These are phyloP conservation scores for Platycheirus albimanus DNA, from an alignment of 2,888 invertebrate species.

Conservation along the genomic window DNA sequence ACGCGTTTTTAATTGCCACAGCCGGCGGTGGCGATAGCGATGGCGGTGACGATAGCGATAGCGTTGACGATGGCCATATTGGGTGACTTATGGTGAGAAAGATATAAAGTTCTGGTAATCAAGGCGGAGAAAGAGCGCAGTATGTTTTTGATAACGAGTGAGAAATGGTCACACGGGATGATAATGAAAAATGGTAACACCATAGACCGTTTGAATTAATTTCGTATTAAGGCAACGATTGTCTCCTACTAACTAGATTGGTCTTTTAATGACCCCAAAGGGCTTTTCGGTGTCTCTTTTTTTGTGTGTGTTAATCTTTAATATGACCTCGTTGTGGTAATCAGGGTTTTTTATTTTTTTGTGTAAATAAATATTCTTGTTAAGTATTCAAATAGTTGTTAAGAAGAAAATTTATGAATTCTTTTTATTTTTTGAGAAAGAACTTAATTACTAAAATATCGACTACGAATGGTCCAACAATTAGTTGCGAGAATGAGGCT, in stretches of 20 bases:
- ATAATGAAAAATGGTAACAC: conserved; percentile 59
- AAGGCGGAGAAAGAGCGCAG: background rate
- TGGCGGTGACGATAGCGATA: background rate
- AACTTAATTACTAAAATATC: conserved; percentile 40
- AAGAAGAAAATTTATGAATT: conserved; percentile 27
- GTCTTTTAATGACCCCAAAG: conserved; percentile 27
- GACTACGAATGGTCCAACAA: background rate
- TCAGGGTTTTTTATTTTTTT: conserved; percentile 1
- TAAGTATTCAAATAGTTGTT: conserved; percentile 22
- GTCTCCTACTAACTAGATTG: conserved; percentile 48
- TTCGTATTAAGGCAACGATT: conserved; percentile 51
- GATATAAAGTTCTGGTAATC: conserved; percentile 10
- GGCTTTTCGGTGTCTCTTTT: conserved; percentile 12
- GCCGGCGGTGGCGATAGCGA: too few relatives aligned
- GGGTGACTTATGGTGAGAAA: background rate
- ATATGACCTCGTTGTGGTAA: conserved; percentile 12
- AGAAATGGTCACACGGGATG: conserved; percentile 15
- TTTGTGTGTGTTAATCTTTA: background rate
- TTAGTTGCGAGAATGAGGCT: background rate
- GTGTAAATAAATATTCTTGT: conserved; percentile 35
- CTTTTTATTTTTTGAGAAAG: conserved; percentile 25
- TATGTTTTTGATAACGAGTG: conserved; percentile 18
- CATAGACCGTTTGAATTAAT: conserved; percentile 57
- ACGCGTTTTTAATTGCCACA: conserved; percentile 63
- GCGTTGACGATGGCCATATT: background rate